Conservation (phyloP, 92 coral and sea anemone species). For the Porites rus region DNA sequence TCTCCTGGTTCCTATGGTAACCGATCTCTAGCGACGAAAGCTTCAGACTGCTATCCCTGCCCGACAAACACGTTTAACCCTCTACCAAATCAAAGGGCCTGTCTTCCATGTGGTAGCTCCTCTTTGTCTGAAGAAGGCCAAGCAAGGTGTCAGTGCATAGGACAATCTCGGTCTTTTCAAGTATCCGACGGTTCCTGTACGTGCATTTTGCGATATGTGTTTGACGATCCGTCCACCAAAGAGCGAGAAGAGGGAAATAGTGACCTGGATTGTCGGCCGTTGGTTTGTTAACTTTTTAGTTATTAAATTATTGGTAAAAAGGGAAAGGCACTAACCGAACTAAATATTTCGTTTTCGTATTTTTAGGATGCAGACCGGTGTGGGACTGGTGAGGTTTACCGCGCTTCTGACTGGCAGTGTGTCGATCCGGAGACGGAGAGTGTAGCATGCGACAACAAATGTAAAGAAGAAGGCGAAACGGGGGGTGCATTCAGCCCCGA, state of each 20-base stretch:
- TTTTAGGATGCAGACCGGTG: constrained; percentile 12
- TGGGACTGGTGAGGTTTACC: constrained; percentile 67
- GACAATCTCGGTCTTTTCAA: constrained; percentile 84
- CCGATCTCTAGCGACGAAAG: constrained; percentile 68
- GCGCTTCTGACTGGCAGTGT: constrained; percentile 75
- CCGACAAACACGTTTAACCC: constrained; percentile 74
- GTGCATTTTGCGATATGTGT: constrained; percentile 85
- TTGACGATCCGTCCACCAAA: constrained; percentile 74
- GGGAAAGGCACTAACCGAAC: no score
- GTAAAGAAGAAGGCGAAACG: constrained; percentile 20
- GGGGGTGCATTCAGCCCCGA: constrained; percentile 55
- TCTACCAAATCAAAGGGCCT: constrained; percentile 72
- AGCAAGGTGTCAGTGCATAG: constrained; percentile 81
- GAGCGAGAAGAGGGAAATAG: constrained; percentile 86
- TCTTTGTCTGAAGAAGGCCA: constrained; percentile 81
- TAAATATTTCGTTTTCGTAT: neutral
- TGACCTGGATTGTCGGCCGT: constrained; percentile 87
- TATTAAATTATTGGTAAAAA: neutral
- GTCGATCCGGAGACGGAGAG: constrained; percentile 47
- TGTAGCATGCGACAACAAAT: constrained; percentile 1
- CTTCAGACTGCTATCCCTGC: constrained; percentile 85
- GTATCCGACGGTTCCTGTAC: constrained; percentile 89
- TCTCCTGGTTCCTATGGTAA: constrained; percentile 90
- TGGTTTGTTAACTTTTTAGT: constrained; percentile 58
- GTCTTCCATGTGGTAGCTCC: constrained; percentile 95